phyloP scores from a whole-genome alignment of 2,888 invertebrate species.

The Caenorhabditis sp. region DNA sequence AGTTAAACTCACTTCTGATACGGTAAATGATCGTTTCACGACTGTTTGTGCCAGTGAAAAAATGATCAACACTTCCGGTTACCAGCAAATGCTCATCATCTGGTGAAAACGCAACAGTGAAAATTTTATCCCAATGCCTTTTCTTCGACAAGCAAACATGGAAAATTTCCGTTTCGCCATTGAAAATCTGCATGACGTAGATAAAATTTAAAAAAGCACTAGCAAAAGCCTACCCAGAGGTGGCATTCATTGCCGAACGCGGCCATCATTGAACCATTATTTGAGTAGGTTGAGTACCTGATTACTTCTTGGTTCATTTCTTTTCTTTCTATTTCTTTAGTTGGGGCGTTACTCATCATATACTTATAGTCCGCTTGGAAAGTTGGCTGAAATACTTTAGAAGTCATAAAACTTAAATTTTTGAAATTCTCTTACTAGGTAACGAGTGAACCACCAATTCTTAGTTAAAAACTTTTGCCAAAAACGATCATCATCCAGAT shows the following conservation, averaged over 20 bases:
- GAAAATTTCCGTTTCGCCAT: conserved; percentile 11
- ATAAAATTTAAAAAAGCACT: too few relatives aligned
- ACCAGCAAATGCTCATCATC: conserved; percentile 34
- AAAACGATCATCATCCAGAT: conserved; percentile 13
- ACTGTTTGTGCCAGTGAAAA: not conserved
- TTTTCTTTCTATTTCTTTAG: not conserved
- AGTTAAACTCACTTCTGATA: conserved; percentile 10
- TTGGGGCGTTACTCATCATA: conserved; percentile 23
- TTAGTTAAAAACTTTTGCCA: conserved; percentile 21
- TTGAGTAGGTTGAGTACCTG: not conserved
- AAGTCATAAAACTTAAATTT: conserved; percentile 34
- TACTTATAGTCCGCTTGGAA: conserved; percentile 18
- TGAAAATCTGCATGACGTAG: conserved; percentile 19
- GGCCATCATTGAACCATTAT: conserved; percentile 23
- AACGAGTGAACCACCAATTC: conserved; percentile 12
- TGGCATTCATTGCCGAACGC: conserved; percentile 21
- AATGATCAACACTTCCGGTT: not conserved
- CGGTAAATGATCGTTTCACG: conserved; percentile 7
- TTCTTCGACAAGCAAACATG: not conserved
- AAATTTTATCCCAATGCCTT: conserved; percentile 27
- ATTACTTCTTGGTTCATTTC: not conserved
- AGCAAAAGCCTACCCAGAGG: conserved; percentile 20
- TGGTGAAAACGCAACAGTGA: conserved; percentile 30
- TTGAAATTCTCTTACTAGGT: too few relatives aligned
- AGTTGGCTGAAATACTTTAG: conserved; percentile 14